These are phyloP conservation scores for Tilapia sparmanii DNA, from an alignment of 2,113 vertebrate genomes.

Conservation along the genomic window DNA sequence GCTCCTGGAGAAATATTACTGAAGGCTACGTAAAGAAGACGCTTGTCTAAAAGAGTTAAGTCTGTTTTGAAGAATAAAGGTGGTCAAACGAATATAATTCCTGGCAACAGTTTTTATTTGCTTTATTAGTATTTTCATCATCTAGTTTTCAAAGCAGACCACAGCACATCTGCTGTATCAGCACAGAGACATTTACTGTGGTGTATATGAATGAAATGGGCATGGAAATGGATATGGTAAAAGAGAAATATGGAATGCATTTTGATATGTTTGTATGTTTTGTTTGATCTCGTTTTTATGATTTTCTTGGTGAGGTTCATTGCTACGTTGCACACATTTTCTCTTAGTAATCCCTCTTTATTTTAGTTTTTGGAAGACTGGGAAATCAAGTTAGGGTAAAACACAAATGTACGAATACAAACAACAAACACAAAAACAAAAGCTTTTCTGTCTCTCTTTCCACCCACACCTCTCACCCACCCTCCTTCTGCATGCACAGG, in stretches of 20 bases:
- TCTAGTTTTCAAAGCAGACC: not conserved
- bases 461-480: conserved; percentile 10
- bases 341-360: not conserved
- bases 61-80: not conserved
- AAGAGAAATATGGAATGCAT: conserved; percentile 15
- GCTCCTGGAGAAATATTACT: not conserved
- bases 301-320: conserved; percentile 9
- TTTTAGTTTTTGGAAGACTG: not conserved
- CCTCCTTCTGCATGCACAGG: not conserved
- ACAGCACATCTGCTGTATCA: not conserved
- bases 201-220: conserved; percentile 33
- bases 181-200: conserved; percentile 8
- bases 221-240: conserved; percentile 39
- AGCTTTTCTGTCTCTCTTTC: not conserved
- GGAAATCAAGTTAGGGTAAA: conserved; percentile 30
- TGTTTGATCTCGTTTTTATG: not conserved
- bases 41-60: not conserved
- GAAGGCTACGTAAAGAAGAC: not conserved
- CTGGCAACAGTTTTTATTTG: not conserved
- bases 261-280: not conserved
- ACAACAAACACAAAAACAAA: conserved; percentile 20
- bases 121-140: not conserved
- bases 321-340: not conserved
- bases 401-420: conserved; percentile 37
- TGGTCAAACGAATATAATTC: not conserved